Conservation (phyloP, 2,113 vertebrate species). For the Callionymus lyra region DNA sequence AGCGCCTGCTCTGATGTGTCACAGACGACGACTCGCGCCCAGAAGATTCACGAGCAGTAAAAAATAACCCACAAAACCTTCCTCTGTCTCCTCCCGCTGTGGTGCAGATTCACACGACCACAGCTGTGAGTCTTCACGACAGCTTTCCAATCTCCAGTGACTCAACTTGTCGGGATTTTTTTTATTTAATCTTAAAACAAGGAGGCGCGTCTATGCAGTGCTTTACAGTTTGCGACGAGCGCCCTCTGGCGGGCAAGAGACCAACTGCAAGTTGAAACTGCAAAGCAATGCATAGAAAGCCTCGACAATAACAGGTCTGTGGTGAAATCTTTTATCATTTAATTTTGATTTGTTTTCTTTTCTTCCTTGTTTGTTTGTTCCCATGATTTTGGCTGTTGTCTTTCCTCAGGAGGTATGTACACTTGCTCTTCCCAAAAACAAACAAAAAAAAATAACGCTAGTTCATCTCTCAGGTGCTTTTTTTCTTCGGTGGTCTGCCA, state of each 20-base stretch:
- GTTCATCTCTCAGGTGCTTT: slow-evolving; percentile 73
- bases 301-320: slow-evolving; percentile 51
- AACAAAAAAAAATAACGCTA: slow-evolving; percentile 23
- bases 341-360: slow-evolving; percentile 91
- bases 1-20: too few relatives aligned
- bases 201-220: slow-evolving; percentile 34
- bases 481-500: slow-evolving; percentile 71
- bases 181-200: slow-evolving; percentile 4
- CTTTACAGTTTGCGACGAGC: slow-evolving; percentile 30
- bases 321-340: slow-evolving; percentile 78
- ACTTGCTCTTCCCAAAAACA: slow-evolving; percentile 62
- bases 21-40: too few relatives aligned
- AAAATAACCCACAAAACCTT: too few relatives aligned
- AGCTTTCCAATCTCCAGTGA: slow-evolving; percentile 7
- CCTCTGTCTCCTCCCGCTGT: slow-evolving; percentile 29
- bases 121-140: slow-evolving; percentile 49
- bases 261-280: slow-evolving; percentile 19
- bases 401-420: slow-evolving; percentile 99
- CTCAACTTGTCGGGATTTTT: slow-evolving; percentile 4
- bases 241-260: slow-evolving; percentile 48
- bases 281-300: slow-evolving; percentile 51
- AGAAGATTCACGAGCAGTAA: too few relatives aligned
- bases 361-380: slow-evolving; percentile 80
- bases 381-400: slow-evolving; percentile 97
- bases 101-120: slow-evolving; percentile 44